phyloP scores from a whole-genome alignment of 2,888 invertebrate genomes.

The Ichneumoninae sp. region DNA sequence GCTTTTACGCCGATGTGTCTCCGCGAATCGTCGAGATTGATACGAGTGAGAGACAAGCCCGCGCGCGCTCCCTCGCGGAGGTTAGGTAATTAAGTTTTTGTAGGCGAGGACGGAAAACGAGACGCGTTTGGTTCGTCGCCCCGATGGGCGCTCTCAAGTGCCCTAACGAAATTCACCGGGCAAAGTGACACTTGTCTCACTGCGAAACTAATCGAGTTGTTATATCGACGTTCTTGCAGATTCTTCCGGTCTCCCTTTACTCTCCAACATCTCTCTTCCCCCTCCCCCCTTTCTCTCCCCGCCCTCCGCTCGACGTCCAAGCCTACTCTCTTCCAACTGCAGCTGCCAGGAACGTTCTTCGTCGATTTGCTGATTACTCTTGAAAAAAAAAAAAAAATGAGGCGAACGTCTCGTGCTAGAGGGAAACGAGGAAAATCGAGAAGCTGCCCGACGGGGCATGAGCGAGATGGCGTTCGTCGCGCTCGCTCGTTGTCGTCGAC shows the following conservation, averaged over 20 bases:
- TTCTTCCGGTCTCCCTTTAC: conserved; percentile 36
- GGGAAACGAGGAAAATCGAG: conserved; percentile 59
- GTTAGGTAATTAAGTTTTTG: conserved; percentile 32
- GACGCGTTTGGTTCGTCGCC: conserved; percentile 20
- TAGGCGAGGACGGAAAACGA: conserved; percentile 32
- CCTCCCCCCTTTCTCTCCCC: conserved; percentile 42
- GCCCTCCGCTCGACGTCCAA: conserved; percentile 37
- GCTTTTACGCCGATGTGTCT: conserved; percentile 48
- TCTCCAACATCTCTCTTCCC: conserved; percentile 25
- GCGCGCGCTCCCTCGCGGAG: not conserved
- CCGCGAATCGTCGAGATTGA: conserved; percentile 49
- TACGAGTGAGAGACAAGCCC: conserved; percentile 54
- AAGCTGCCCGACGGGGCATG: conserved; percentile 63
- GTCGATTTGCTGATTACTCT: conserved; percentile 81
- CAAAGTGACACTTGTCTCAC: conserved; percentile 79
- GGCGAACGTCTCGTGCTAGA: conserved; percentile 14
- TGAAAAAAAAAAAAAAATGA: conserved; percentile 52
- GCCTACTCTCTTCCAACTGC: conserved; percentile 26
- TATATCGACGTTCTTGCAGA: conserved; percentile 78
- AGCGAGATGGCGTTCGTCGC: conserved; percentile 15
- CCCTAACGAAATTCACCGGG: conserved; percentile 79
- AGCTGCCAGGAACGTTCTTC: conserved; percentile 74
- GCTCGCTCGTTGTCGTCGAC: conserved; percentile 45
- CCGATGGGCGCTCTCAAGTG: conserved; percentile 13
- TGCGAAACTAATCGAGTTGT: conserved; percentile 81